phyloP scores from a whole-genome alignment of 2,888 invertebrate species.

The Osedax frankpressi region DNA sequence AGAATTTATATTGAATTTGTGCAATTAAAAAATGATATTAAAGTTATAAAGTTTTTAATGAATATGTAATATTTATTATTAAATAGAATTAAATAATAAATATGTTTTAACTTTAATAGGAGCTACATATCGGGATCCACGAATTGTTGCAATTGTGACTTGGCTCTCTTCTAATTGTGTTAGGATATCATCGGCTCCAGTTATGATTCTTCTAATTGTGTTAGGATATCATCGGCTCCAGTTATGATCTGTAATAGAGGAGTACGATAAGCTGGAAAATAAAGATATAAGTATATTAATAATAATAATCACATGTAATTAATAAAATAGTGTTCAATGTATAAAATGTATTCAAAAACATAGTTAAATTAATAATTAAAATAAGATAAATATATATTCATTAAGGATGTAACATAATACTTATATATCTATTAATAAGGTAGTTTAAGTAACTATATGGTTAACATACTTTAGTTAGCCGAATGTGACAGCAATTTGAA shows the following conservation, averaged over 20 bases:
- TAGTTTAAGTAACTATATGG: too few species aligned
- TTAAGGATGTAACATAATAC: too few species aligned
- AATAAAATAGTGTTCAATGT: too few species aligned
- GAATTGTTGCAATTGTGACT: conserved; percentile 44
- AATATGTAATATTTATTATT: background rate
- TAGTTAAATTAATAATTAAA: too few species aligned
- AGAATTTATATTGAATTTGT: background rate
- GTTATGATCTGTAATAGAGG: conserved; percentile 44
- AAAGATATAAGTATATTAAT: too few species aligned
- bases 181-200: conserved; percentile 44
- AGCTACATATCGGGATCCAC: conserved; percentile 43
- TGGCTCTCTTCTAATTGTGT: conserved; percentile 45
- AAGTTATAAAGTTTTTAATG: background rate
- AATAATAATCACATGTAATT: too few species aligned
- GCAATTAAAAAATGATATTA: background rate
- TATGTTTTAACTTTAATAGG: conserved; percentile 43
- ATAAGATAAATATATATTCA: too few species aligned
- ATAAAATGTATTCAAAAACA: too few species aligned
- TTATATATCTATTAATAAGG: too few species aligned
- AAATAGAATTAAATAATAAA: background rate
- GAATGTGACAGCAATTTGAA: conserved; percentile 41
- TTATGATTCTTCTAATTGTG: conserved; percentile 44
- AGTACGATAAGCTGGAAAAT: too few species aligned
- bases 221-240: conserved; percentile 44
- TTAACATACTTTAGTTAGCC: too few species aligned